A percentile compares a stretch with the other conserved stretches of the same genome.
These are phyloP conservation scores for Hyposmocoma kahamanoa DNA, from an alignment of 1,140 invertebrate genomes.

Conservation along the genomic window DNA sequence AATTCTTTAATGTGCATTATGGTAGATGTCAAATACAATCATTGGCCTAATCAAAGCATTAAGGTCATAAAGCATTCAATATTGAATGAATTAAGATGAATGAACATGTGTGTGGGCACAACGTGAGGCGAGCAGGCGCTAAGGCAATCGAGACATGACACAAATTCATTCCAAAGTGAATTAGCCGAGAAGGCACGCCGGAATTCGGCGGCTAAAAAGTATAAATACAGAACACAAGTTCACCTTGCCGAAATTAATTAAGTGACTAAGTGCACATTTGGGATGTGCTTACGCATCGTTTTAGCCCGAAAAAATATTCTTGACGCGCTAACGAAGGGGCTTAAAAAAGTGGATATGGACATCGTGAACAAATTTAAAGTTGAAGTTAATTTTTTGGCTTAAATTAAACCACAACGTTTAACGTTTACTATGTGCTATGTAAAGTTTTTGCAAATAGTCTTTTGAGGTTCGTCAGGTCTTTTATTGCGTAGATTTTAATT, in stretches of 20 bases:
- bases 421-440: slow-evolving; percentile 1
- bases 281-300: slow-evolving; percentile 28
- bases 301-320: slow-evolving; percentile 27
- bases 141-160: slow-evolving; percentile 20
- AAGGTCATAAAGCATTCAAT: slow-evolving; percentile 14
- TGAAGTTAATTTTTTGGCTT: slow-evolving; percentile 10
- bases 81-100: slow-evolving; percentile 28
- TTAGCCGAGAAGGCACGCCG: slow-evolving; percentile 22
- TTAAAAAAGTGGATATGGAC: slow-evolving; percentile 14
- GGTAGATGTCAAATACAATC: not conserved
- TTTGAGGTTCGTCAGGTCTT: too few species aligned
- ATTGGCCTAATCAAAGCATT: not conserved
- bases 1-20: too few species aligned
- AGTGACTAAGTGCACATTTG: slow-evolving; percentile 33
- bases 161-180: slow-evolving; percentile 33
- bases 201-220: not conserved
- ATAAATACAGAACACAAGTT: slow-evolving; percentile 2
- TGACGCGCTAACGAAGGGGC: slow-evolving; percentile 7
- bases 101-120: slow-evolving; percentile 15
- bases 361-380: slow-evolving; percentile 18
- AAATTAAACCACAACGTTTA: slow-evolving; percentile 14
- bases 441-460: not conserved
- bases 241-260: slow-evolving; percentile 27
- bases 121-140: slow-evolving; percentile 15
- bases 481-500: too few species aligned